Evolutionary conservation across 2,797 vertebrate species (phyloP).

Genomic region (Gallinago nigripennis): DNA sequence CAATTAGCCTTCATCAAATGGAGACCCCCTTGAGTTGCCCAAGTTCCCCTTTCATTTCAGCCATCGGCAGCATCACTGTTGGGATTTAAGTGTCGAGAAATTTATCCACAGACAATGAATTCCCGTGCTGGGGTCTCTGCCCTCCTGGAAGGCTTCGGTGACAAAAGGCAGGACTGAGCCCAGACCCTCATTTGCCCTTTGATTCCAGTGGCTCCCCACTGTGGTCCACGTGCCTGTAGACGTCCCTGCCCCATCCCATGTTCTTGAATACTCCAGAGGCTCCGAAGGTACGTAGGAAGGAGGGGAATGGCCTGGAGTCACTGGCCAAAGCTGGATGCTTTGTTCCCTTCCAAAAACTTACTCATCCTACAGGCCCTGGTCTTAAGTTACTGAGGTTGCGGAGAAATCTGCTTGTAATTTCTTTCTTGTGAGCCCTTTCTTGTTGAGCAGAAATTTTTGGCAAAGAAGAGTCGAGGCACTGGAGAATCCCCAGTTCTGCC

Average conservation of each 20-base stretch:
- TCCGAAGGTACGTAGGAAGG: background rate
- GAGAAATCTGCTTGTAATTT: conserved; percentile 36
- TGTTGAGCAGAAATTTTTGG: conserved; percentile 35
- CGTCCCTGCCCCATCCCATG: fast-evolving
- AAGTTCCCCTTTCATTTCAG: background rate
- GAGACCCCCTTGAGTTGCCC: background rate
- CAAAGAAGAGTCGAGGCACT: background rate
- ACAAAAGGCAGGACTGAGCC: background rate
- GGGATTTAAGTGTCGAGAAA: background rate
- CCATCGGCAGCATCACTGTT: background rate
- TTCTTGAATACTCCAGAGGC: background rate
- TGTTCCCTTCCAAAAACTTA: conserved; percentile 12
- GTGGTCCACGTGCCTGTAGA: background rate
- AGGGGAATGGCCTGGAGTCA: background rate
- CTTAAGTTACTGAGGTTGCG: conserved; percentile 16
- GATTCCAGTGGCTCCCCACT: background rate
- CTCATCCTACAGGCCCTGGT: background rate
- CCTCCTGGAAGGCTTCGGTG: background rate
- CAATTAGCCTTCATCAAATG: background rate
- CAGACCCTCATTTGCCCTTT: background rate
- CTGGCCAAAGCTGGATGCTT: background rate
- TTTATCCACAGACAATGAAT: background rate
- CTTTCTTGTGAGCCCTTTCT: conserved; percentile 16
- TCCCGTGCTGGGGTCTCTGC: background rate
- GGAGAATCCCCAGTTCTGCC: conserved; percentile 57